Evolutionary conservation across 2,888 invertebrate genomes (phyloP), one percentile per base, ranked within the genome.

Genomic region (Ptycholaimellus sp.): DNA sequence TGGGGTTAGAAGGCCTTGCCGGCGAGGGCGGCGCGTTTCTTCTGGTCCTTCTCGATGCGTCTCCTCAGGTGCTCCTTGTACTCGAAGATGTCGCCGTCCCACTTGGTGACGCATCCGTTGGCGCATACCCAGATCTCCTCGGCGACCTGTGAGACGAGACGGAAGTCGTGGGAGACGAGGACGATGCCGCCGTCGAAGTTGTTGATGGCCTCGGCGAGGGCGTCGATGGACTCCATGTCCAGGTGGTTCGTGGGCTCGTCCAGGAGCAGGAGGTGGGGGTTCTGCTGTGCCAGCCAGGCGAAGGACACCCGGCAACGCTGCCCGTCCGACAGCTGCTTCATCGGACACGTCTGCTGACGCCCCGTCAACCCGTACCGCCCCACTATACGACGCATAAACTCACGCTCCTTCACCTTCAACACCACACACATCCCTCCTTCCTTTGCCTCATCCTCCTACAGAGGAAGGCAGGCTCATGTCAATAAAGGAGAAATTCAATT

Each of bases 41-140:
- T 50, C 25, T 46, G 44, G 3, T 77, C 74, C 53, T 76, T 77
- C 33, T 74, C 60, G 51, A 87, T 77, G 62, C 78, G 79, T 40
- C 71, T 72, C 58, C 82, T 80, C 46, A 99, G 69, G 58, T 80
- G 76, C 56, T 85, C 78, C 65, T 99, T 99, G 68, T 93, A 99
- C 42, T 75, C 72, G 53, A 81, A 71, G 65, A 99, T 99, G 55
- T 77, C 80, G 14, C 90, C 87, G 48, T 80, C 73, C 87, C 93
- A 96, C 63, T 90, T 87, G 20, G 85, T 90, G 37, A 85, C 76
- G 3, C 76, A 73, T 53, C 76, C 78, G 45, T 96, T 78, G 61
- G 93, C 90, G 61, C 96, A 99, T 31, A 96, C 76, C 96, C 93
- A 99, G 60, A 96, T 93, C 63, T 87, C 85, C 60, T 96, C 77